phyloP scores from a whole-genome alignment of 2,888 invertebrate genomes.

The Idaea aversata region DNA sequence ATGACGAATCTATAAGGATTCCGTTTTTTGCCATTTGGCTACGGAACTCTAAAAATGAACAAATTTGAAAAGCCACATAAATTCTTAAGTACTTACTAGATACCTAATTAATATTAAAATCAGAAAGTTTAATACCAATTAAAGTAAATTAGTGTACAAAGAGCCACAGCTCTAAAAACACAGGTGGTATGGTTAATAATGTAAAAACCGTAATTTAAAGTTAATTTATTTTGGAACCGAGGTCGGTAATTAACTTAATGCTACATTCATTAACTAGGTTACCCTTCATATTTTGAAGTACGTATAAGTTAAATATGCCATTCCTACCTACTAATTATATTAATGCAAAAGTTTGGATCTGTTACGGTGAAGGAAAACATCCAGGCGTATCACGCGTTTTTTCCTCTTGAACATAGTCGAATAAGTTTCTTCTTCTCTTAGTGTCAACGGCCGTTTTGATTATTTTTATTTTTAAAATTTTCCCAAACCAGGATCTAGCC shows the following conservation, averaged over 20 bases:
- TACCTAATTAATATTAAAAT: not conserved
- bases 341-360: not conserved
- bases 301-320: not conserved
- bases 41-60: too few relatives aligned
- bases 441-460: too few relatives aligned
- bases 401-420: too few relatives aligned
- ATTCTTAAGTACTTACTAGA: too few relatives aligned
- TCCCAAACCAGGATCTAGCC: too few relatives aligned
- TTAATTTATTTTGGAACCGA: not conserved
- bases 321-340: not conserved
- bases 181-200: constrained; percentile 2
- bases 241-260: not conserved
- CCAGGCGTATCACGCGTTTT: too few relatives aligned
- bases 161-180: not conserved
- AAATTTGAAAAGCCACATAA: too few relatives aligned
- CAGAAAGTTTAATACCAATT: not conserved
- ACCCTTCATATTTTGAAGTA: not conserved
- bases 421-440: too few relatives aligned
- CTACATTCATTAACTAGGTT: not conserved
- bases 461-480: too few relatives aligned
- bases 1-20: too few relatives aligned
- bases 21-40: too few relatives aligned
- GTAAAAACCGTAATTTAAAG: not conserved
- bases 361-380: too few relatives aligned
- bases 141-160: not conserved